phyloP scores from a whole-genome alignment of 2,113 vertebrate species.

The Neodon shergylaensis region DNA sequence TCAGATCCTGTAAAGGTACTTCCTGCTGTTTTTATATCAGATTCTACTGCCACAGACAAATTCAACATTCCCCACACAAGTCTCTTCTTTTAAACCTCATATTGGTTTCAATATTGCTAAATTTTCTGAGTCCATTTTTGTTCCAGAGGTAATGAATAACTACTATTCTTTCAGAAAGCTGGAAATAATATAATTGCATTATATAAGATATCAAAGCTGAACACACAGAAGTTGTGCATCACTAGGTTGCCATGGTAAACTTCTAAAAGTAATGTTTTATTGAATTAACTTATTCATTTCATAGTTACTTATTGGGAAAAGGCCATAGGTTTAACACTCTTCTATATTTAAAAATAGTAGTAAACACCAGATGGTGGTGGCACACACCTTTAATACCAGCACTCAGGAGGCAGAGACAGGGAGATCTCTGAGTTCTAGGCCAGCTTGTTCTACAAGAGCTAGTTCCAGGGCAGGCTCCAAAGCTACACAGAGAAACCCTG shows the following conservation, averaged over 20 bases:
- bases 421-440: too few species aligned
- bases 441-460: too few species aligned
- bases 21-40: background rate
- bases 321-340: background rate
- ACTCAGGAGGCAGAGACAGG: too few species aligned
- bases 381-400: too few species aligned
- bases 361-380: too few species aligned
- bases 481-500: too few species aligned
- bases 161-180: background rate
- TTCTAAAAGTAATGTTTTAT: background rate
- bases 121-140: background rate
- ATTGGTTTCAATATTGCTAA: background rate
- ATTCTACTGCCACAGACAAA: background rate
- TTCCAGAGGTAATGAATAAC: background rate
- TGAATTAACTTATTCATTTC: background rate
- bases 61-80: background rate
- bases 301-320: background rate
- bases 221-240: background rate
- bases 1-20: background rate
- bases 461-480: too few species aligned
- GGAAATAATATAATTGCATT: background rate
- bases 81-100: background rate
- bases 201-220: background rate
- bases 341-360: background rate
- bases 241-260: background rate